A percentile compares a stretch with the other conserved stretches of the same genome.
phyloP scores from a whole-genome alignment of 1,140 invertebrate genomes.

The Paraescarpia echinospica region DNA sequence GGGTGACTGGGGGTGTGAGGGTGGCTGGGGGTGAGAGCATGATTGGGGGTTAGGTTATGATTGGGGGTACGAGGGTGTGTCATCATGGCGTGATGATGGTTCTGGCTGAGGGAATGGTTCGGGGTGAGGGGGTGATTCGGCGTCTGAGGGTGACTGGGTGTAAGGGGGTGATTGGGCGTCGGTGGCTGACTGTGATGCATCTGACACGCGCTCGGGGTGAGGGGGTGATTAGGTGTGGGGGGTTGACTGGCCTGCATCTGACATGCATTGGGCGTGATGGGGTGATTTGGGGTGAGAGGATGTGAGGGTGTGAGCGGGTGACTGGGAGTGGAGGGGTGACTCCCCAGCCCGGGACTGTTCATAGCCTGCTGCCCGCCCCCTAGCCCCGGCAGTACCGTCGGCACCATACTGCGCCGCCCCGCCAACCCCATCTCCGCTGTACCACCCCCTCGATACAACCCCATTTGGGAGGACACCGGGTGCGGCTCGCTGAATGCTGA shows the following conservation, averaged over 20 bases:
- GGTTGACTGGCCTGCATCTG: neutral
- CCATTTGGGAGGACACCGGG: neutral
- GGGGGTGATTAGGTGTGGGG: conserved; percentile 5
- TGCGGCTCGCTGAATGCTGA: neutral
- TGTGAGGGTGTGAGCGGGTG: conserved; percentile 17
- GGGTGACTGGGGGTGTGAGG: conserved; percentile 15
- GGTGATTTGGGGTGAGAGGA: conserved; percentile 18
- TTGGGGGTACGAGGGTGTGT: neutral
- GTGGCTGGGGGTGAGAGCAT: neutral
- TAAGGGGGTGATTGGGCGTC: conserved; percentile 13
- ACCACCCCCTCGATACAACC: neutral
- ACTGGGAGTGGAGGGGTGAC: conserved; percentile 8
- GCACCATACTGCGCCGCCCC: neutral
- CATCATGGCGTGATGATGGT: neutral
- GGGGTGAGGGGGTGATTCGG: conserved; percentile 22
- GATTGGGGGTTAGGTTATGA: neutral
- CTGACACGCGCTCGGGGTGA: conserved; percentile 14
- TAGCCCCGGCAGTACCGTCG: neutral
- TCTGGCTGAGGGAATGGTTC: neutral
- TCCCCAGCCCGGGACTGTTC: conserved; percentile 8
- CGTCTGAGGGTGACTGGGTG: conserved; percentile 18
- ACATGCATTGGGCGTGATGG: conserved; percentile 1
- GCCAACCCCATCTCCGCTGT: neutral
- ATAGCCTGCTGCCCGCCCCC: neutral
- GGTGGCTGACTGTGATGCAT: neutral